phyloP scores from a whole-genome alignment of 2,888 invertebrate species.

The Drosophila peninsularis region DNA sequence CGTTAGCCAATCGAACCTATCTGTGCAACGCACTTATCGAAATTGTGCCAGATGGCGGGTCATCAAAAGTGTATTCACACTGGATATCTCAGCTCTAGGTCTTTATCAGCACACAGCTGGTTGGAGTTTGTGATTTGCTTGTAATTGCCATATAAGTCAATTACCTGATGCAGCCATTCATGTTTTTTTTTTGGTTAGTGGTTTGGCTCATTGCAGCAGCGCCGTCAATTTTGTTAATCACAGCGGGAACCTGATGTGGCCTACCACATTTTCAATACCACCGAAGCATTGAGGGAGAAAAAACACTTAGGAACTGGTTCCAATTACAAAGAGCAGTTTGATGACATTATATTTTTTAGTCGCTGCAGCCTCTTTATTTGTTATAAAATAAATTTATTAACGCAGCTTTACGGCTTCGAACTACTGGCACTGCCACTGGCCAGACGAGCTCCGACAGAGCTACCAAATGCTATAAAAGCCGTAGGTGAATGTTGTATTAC shows the following conservation, averaged over 20 bases:
- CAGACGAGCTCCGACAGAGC: conserved; percentile 18
- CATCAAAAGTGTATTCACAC: conserved; percentile 48
- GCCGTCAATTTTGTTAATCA: conserved; percentile 46
- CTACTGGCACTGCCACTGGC: not conserved
- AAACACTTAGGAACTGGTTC: conserved; percentile 52
- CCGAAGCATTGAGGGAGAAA: conserved; percentile 35
- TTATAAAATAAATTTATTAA: conserved; percentile 48
- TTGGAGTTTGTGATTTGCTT: conserved; percentile 31
- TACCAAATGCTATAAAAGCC: conserved; percentile 28
- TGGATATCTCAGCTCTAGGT: conserved; percentile 34
- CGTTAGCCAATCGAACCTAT: conserved; percentile 25
- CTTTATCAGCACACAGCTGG: conserved; percentile 33
- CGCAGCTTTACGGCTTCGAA: conserved; percentile 33
- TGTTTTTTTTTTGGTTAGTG: conserved; percentile 37
- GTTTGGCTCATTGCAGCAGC: conserved; percentile 35
- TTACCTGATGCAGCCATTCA: conserved; percentile 49
- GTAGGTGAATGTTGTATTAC: conserved; percentile 38
- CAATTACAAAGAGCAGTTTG: conserved; percentile 56
- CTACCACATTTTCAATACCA: conserved; percentile 67
- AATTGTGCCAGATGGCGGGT: conserved; percentile 37
- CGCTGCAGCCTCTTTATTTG: conserved; percentile 47
- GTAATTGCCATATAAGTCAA: conserved; percentile 49
- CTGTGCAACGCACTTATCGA: conserved; percentile 20
- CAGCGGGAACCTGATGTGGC: conserved; percentile 49
- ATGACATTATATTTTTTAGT: conserved; percentile 54